These are phyloP conservation scores for Trematomus bernacchii DNA, from an alignment of 2,797 vertebrate genomes.

Conservation along the genomic window DNA sequence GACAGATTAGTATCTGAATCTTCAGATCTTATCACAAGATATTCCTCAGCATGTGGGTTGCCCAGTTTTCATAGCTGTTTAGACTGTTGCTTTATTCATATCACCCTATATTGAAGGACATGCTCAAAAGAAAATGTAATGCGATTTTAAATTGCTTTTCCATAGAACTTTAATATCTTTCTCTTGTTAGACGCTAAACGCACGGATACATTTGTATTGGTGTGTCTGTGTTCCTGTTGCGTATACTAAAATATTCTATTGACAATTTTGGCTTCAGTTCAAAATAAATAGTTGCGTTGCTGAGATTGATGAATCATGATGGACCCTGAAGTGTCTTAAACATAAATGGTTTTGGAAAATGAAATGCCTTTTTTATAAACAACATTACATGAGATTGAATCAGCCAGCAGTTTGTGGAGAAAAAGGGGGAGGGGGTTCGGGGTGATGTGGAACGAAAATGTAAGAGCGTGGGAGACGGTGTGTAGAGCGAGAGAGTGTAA, in stretches of 20 bases:
- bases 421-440: neutral
- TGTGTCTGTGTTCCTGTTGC: neutral
- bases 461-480: constrained; percentile 5
- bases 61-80: neutral
- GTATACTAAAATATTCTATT: neutral
- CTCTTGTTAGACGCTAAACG: constrained; percentile 3
- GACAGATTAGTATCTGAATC: too few relatives aligned
- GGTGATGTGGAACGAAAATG: constrained; percentile 15
- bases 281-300: constrained; percentile 10
- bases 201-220: neutral
- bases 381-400: constrained; percentile 74
- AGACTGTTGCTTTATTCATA: neutral
- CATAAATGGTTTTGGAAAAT: constrained; percentile 67
- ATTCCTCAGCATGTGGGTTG: neutral
- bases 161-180: neutral
- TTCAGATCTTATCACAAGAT: neutral
- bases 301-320: constrained; percentile 55
- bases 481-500: constrained; percentile 2
- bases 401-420: constrained; percentile 54
- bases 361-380: constrained; percentile 66
- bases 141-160: constrained; percentile 20
- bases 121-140: neutral
- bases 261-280: constrained; percentile 27
- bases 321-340: constrained; percentile 47
- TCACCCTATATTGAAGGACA: neutral